Evolutionary conservation across 92 coral and sea anemone species (phyloP).

Genomic region (Blastomussa wellsi): DNA sequence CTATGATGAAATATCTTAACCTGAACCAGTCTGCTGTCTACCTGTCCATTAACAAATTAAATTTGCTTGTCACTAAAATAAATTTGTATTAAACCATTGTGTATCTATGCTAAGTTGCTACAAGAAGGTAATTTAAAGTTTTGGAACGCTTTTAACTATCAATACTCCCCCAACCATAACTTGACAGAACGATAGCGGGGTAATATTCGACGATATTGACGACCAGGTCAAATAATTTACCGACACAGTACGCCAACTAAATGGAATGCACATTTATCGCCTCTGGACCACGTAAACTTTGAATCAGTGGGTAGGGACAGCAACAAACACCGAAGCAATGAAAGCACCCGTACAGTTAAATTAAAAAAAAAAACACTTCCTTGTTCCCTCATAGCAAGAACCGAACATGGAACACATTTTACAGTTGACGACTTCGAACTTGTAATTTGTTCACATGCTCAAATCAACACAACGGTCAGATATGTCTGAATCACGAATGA

Average conservation of each 20-base stretch:
- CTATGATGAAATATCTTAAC: neutral
- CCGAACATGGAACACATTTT: neutral
- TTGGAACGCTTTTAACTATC: neutral
- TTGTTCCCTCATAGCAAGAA: neutral
- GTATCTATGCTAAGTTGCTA: neutral
- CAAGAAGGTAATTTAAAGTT: neutral
- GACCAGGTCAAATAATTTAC: slow-evolving; percentile 7
- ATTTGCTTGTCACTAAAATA: neutral
- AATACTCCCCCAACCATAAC: neutral
- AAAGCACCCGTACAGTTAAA: neutral
- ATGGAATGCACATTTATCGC: slow-evolving; percentile 27
- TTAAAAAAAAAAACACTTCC: neutral
- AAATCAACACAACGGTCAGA: neutral
- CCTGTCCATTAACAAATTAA: neutral
- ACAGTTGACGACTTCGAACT: neutral
- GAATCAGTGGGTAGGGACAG: neutral
- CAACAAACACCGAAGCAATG: neutral
- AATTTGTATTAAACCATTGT: neutral
- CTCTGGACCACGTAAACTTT: slow-evolving; percentile 18
- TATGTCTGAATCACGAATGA: neutral
- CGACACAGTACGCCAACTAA: slow-evolving; percentile 29
- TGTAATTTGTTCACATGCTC: neutral
- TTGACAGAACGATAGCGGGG: neutral
- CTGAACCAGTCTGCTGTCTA: neutral
- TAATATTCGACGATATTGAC: neutral